A percentile compares a stretch with the other conserved stretches of the same genome.
Conservation (phyloP, 2,113 vertebrate genomes). For the Indri indri region DNA sequence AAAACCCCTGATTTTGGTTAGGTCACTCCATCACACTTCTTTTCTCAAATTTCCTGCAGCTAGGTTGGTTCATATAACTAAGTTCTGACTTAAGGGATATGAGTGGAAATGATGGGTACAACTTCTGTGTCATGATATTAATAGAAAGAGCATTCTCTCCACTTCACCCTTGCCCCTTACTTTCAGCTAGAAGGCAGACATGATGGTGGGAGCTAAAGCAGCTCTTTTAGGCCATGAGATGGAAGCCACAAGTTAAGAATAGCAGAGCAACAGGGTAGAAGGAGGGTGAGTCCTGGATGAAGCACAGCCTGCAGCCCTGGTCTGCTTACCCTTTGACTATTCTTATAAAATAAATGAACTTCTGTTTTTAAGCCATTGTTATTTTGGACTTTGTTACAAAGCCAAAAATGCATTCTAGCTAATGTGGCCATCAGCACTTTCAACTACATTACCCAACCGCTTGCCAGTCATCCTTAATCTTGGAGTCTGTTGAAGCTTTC, state of each 20-base stretch:
- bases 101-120: neutral
- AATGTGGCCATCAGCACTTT: neutral
- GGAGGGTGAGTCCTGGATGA: neutral
- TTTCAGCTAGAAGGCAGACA: neutral
- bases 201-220: neutral
- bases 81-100: neutral
- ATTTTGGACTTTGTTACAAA: neutral
- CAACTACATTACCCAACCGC: neutral
- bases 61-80: neutral
- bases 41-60: neutral
- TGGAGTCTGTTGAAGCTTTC: neutral
- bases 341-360: neutral
- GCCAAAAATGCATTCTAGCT: neutral
- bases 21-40: neutral
- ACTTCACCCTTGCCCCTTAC: neutral
- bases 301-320: neutral
- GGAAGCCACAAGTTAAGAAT: neutral
- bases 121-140: neutral
- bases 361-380: neutral
- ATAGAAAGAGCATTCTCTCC: neutral
- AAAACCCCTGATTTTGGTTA: neutral
- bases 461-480: neutral
- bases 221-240: neutral
- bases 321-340: neutral
- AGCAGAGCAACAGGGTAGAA: neutral